A percentile compares a stretch with the other conserved stretches of the same genome.
These are phyloP conservation scores for Scomber colias DNA, from an alignment of 2,113 vertebrate genomes.

Conservation along the genomic window DNA sequence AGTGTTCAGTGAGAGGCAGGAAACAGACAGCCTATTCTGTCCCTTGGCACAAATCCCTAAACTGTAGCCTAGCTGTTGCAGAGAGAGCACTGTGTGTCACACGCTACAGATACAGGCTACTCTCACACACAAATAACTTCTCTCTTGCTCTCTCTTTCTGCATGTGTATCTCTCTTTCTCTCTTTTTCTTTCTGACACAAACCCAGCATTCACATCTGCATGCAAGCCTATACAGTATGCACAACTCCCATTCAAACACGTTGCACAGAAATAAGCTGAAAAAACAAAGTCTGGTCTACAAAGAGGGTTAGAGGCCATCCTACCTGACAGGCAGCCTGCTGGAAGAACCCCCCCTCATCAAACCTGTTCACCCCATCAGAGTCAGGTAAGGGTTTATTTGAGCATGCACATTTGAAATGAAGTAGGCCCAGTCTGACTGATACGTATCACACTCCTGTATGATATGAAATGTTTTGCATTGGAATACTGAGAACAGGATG, in stretches of 20 bases:
- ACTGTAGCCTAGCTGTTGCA: conserved; percentile 67
- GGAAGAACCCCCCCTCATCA: not conserved
- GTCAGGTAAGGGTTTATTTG: too few relatives aligned
- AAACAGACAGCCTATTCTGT: conserved; percentile 76
- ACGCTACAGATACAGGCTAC: conserved; percentile 75
- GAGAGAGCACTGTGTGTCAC: conserved; percentile 80
- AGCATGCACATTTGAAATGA: too few relatives aligned
- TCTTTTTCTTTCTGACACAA: conserved; percentile 33
- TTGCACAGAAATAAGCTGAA: not conserved
- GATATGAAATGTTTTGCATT: too few relatives aligned
- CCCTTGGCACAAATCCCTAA: conserved; percentile 61
- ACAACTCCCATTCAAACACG: conserved; percentile 14
- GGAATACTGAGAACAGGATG: too few relatives aligned
- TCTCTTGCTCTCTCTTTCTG: conserved; percentile 27
- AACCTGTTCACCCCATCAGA: not conserved
- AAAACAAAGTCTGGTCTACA: not conserved
- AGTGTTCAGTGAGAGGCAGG: conserved; percentile 56
- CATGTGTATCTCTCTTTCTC: not conserved
- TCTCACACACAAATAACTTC: conserved; percentile 69
- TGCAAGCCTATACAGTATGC: not conserved
- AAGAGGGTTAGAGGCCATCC: not conserved
- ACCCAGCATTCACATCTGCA: conserved; percentile 27
- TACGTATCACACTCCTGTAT: too few relatives aligned
- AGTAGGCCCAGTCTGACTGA: too few relatives aligned
- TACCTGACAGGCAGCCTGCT: not conserved